Evolutionary conservation across 2,888 invertebrate genomes (phyloP), one percentile per base, ranked within the genome.

Genomic region (Hecatera dysodea): DNA sequence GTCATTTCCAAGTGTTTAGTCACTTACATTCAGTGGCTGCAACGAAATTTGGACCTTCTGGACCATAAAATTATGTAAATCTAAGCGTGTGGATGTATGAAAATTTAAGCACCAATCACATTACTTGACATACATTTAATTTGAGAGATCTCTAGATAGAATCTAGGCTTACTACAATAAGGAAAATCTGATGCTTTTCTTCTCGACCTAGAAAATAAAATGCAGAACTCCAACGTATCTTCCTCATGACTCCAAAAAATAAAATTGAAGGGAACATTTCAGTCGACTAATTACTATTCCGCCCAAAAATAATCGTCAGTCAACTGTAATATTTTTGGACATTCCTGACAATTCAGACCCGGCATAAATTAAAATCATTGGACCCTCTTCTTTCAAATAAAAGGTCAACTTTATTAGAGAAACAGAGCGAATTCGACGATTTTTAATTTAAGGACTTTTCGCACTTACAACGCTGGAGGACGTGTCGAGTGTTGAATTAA

Each of bases 331-430:
- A 52, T 75, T 67, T 79, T 55, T 24, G 39, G 67, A 71, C 53
- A 61, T 55, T 60, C 50, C 53, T 61, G 74, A 63, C 68, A 64
- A 55, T 75, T 61, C n/a, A 46, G 67, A 80, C 67, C 67, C 36
- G 61, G 67, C 65, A 77, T 65, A 82, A 82, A 82, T 83, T 83
- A 76, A 72, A 76, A 72, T 78, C 55, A 55, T 68, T 61, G 67
- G 63, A 63, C 59, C 69, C 62, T 68, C 72, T 78, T 78, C 55
- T 61, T 68, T 70, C 50, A 62, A 72, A 80, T 74, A 78, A 75
- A 78, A 68, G 72, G 69, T 76, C 83, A 73, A 71, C 62, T 73
- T 75, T 81, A 81, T 73, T 72, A 79, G 69, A 59, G 66, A n/a
- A n/a, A 33, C 46, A 55, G 66, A 78, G 67, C 63, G 65, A 62